phyloP scores from a whole-genome alignment of 2,113 vertebrate genomes.

The Terrapene triunguis region DNA sequence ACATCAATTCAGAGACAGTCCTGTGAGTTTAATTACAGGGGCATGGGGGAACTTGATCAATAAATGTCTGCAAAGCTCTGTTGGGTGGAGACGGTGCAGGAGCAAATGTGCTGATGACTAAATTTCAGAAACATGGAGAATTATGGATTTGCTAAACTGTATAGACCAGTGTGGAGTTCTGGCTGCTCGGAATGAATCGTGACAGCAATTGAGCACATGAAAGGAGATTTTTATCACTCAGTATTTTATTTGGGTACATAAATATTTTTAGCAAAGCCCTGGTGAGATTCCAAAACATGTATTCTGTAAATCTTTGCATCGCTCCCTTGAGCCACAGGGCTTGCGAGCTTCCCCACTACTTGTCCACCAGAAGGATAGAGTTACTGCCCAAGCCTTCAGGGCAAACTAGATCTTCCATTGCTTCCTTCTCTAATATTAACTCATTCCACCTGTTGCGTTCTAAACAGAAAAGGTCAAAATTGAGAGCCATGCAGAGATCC shows the following conservation, averaged over 20 bases:
- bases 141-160: not conserved
- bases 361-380: not conserved
- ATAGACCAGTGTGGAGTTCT: not conserved
- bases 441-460: not conserved
- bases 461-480: not conserved
- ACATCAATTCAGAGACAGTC: not conserved
- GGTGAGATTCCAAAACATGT: not conserved
- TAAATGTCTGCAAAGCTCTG: not conserved
- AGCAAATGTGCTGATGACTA: not conserved
- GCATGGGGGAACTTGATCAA: fast-evolving
- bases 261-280: constrained; percentile 49
- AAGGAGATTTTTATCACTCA: constrained; percentile 18
- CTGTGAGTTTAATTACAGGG: not conserved
- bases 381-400: not conserved
- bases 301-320: not conserved
- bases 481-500: not conserved
- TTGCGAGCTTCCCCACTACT: not conserved
- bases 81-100: not conserved
- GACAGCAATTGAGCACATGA: not conserved
- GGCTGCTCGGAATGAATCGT: not conserved
- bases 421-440: not conserved
- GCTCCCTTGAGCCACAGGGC: not conserved
- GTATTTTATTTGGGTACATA: constrained; percentile 64
- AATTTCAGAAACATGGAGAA: not conserved
- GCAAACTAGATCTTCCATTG: not conserved